Conservation (phyloP, 2,113 vertebrate genomes). For the Corythoichthys haematopterus region DNA sequence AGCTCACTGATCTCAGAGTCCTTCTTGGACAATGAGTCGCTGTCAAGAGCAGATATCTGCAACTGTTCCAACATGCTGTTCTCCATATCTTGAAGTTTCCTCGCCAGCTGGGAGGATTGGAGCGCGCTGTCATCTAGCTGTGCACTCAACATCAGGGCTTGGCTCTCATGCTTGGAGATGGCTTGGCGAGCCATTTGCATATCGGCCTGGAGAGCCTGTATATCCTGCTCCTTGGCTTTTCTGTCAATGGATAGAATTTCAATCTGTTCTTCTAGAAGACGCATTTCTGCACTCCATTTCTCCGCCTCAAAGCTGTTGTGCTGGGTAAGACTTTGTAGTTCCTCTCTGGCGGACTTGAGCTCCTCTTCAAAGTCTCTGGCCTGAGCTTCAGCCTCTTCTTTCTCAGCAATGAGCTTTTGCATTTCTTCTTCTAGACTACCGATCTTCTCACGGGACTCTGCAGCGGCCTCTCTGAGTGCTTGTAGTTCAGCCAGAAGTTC, state of each 20-base stretch:
- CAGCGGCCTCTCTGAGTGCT: slow-evolving; percentile 62
- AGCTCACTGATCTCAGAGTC: slow-evolving; percentile 71
- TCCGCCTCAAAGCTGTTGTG: slow-evolving; percentile 65
- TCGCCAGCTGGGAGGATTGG: slow-evolving; percentile 62
- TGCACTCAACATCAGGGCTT: slow-evolving; percentile 67
- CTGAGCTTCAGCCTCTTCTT: slow-evolving; percentile 67
- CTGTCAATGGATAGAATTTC: slow-evolving; percentile 74
- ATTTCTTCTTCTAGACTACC: slow-evolving; percentile 51
- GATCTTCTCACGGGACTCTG: slow-evolving; percentile 71
- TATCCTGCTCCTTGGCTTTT: slow-evolving; percentile 79
- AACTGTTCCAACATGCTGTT: slow-evolving; percentile 70
- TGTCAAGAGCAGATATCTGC: slow-evolving; percentile 59
- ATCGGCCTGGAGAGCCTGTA: slow-evolving; percentile 77
- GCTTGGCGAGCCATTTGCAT: slow-evolving; percentile 69
- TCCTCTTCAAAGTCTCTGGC: slow-evolving; percentile 55
- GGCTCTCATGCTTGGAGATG: slow-evolving; percentile 72
- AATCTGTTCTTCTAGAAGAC: slow-evolving; percentile 79
- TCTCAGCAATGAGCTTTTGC: slow-evolving; percentile 61
- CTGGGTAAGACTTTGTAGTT: slow-evolving; percentile 63
- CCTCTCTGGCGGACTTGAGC: slow-evolving; percentile 63
- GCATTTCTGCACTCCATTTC: slow-evolving; percentile 56
- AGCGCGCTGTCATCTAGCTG: slow-evolving; percentile 75
- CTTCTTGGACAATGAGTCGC: slow-evolving; percentile 70
- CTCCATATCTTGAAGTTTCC: slow-evolving; percentile 62
- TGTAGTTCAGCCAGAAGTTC: slow-evolving; percentile 74